Conservation (phyloP, 92 coral and sea anemone species). For the Epizoanthus stellaris region DNA sequence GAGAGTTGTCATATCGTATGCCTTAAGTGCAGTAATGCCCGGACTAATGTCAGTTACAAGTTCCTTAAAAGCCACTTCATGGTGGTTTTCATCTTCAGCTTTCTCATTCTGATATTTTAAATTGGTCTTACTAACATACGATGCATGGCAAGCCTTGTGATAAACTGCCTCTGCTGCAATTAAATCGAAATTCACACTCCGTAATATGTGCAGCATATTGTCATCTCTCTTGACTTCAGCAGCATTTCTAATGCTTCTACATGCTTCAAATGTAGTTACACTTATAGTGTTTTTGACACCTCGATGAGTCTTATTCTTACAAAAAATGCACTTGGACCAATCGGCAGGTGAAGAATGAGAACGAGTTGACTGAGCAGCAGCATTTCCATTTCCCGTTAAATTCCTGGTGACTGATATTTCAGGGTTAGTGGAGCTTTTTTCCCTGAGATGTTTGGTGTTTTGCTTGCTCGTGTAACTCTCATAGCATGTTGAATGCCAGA, state of each 20-base stretch:
- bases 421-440: background rate
- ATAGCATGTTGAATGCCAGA: conserved; percentile 56
- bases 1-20: conserved; percentile 63
- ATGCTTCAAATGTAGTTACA: conserved; percentile 41
- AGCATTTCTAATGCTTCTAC: conserved; percentile 36
- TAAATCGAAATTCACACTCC: conserved; percentile 49
- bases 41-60: conserved; percentile 24
- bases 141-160: conserved; percentile 53
- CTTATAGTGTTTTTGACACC: conserved; percentile 19
- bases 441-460: conserved; percentile 41
- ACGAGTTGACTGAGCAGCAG: background rate
- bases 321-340: conserved; percentile 51
- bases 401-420: background rate
- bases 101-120: conserved; percentile 24
- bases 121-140: conserved; percentile 58
- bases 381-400: background rate
- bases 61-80: conserved; percentile 54
- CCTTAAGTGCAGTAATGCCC: conserved; percentile 45
- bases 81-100: background rate
- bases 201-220: conserved; percentile 35
- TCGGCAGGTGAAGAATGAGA: conserved; percentile 17
- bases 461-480: conserved; percentile 61
- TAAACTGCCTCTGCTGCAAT: conserved; percentile 56
- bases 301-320: conserved; percentile 42
- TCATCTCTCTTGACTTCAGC: conserved; percentile 58